phyloP scores from a whole-genome alignment of 2,888 invertebrate genomes.

The Empis stercorea region DNA sequence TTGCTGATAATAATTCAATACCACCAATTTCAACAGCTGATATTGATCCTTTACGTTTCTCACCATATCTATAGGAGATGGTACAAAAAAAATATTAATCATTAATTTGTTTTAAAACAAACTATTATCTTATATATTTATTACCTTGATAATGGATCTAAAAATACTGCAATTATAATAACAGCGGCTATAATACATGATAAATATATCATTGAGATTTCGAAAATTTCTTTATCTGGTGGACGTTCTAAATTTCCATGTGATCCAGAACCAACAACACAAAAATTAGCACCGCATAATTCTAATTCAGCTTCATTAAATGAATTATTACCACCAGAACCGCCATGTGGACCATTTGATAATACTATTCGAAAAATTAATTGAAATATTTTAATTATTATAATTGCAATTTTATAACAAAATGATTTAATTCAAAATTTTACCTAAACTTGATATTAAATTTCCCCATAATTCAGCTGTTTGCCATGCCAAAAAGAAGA shows the following conservation, averaged over 20 bases:
- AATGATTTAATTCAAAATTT: slow-evolving; percentile 7
- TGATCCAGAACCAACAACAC: slow-evolving; percentile 55
- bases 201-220: slow-evolving; percentile 79
- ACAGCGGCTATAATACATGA: slow-evolving; percentile 77
- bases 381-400: too few relatives aligned
- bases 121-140: not conserved
- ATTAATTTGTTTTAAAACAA: not conserved
- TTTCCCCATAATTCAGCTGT: slow-evolving; percentile 95
- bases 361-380: slow-evolving; percentile 40
- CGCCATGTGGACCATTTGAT: slow-evolving; percentile 59
- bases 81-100: slow-evolving; percentile 3
- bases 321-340: slow-evolving; percentile 32
- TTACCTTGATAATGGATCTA: slow-evolving; percentile 80
- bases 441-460: slow-evolving; percentile 72
- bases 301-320: slow-evolving; percentile 41
- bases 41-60: slow-evolving; percentile 64
- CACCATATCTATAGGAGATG: slow-evolving; percentile 73
- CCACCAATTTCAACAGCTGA: slow-evolving; percentile 61
- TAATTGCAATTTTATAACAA: too few relatives aligned
- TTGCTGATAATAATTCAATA: slow-evolving; percentile 72
- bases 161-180: slow-evolving; percentile 69
- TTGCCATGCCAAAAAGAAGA: slow-evolving; percentile 97
- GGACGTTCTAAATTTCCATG: slow-evolving; percentile 70
- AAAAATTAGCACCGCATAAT: slow-evolving; percentile 70
- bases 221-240: slow-evolving; percentile 72